Base-by-base conservation (phyloP, 2,888 invertebrate genomes). In the Ceramica pisi region DNA sequence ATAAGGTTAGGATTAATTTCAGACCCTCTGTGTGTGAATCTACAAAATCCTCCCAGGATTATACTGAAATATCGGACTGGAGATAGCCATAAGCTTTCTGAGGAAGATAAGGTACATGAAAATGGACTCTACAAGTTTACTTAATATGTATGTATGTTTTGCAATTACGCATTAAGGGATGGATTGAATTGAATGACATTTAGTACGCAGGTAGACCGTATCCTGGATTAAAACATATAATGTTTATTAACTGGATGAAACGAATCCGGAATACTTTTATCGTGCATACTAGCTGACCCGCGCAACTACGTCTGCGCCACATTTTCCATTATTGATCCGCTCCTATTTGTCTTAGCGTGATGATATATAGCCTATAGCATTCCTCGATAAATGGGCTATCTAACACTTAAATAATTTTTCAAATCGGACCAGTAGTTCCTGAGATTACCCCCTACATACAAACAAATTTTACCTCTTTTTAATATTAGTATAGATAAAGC, bases 1-100 rank as follows among this genome's bases (percentile, higher is more conserved):
- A 74, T 78, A 78, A 70, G 35, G 7, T 55, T 0, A 26, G 55
- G 78, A 78, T 74, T 74, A 78, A 70, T 78, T 44, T n/a, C 35
- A 61, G 48, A 44, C 6, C 35, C 9, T 77, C 10, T 60, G 21
- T 48, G 7, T 60, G 38, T 55, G 8, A 19, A 60, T 53, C 23
- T 48, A 77, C 48, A 78, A 61, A 78, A 74, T 77, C 78, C 59
- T 69, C 23, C 8, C 6, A 9, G 71, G 46, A 56, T 78, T 70
- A 60, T 10, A 7, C 55, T 70, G 71, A 78, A 48, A 74, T 69
- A 55, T 69, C 14, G 26, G 14, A 14, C 41, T 12, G 78, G 1
- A 35, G 41, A 56, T 78, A 60, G n/a, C 14, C n/a, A 8, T 60
- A 19, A 46, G 31, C 31, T 48, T 23, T 53, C 6, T 8, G 12